Base-by-base conservation (phyloP, 2,797 vertebrate genomes). In the Huso huso region DNA sequence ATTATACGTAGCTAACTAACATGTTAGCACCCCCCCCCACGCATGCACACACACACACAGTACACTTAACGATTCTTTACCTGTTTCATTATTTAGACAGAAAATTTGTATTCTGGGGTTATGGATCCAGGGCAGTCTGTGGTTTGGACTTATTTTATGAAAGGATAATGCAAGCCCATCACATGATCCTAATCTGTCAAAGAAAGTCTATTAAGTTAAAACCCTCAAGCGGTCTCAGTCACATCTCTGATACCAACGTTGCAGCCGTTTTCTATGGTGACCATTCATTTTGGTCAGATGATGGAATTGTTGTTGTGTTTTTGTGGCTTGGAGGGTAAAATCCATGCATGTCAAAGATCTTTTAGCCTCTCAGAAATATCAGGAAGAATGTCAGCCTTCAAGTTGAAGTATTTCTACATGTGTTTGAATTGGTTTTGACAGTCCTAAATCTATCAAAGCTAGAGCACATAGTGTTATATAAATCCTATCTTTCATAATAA, bases 341-440 rank as follows among this genome's bases (percentile, higher is more conserved):
- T 91, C 86, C 81, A 81, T 88, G 91, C 89, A 88, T 90, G 92
- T 90, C 89, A 87, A 78, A n/a, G 82, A 91, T 89, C 85, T 86
- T 85, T 90, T 85, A 85, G 83, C 76, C 78, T 79, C 87, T 86
- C 78, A 73, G 79, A 85, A 81, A 76, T 69, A 73, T 83, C 73
- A 79, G 76, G 82, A 83, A 85, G 82, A 86, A 89, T 80, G 82
- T 77, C 72, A 75, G 73, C 59, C 72, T 76, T 81, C 78, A 64
- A 75, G 65, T 63, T 9, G 49, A 23, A 67, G 69, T 70, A 74
- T 66, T 61, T 74, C 73, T 65, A 70, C 55, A 68, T 51, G 57
- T 64, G 66, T 69, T 63, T 62, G 65, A 63, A 70, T 71, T 68
- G 15, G 53, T 75, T 70, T 65, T 71, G 66, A 75, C 73, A 75